Evolutionary conservation across 2,113 vertebrate species (phyloP).

Genomic region (Austrofundulus limnaeus): DNA sequence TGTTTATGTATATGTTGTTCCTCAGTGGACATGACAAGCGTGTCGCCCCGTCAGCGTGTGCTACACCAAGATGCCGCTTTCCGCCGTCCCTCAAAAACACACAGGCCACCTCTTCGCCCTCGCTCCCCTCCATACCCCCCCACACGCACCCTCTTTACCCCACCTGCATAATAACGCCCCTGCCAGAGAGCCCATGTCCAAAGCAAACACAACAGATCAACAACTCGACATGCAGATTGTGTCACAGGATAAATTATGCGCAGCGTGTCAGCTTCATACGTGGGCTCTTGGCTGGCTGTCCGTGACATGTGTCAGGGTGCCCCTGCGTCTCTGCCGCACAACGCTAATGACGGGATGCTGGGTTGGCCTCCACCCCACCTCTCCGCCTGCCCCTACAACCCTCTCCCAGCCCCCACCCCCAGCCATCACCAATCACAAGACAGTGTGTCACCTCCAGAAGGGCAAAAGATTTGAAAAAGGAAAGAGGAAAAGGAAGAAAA

Average conservation of each 20-base stretch:
- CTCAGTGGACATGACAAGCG: conserved; percentile 80
- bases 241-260: conserved; percentile 82
- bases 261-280: conserved; percentile 78
- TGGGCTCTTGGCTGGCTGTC: conserved; percentile 76
- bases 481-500: background rate
- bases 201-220: conserved; percentile 79
- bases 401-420: conserved; percentile 40
- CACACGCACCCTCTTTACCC: conserved; percentile 13
- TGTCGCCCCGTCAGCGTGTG: conserved; percentile 67
- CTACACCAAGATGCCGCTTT: conserved; percentile 55
- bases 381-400: conserved; percentile 58
- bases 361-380: conserved; percentile 62
- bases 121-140: conserved; percentile 41
- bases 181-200: conserved; percentile 75
- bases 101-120: conserved; percentile 65
- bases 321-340: conserved; percentile 67
- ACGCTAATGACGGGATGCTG: conserved; percentile 79
- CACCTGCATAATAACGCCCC: conserved; percentile 69
- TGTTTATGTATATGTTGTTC: conserved; percentile 71
- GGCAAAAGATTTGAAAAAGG: conserved; percentile 29
- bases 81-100: conserved; percentile 27
- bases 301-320: conserved; percentile 83
- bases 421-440: conserved; percentile 63
- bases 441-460: conserved; percentile 72
- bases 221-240: conserved; percentile 81